A percentile compares a stretch with the other conserved stretches of the same genome.
phyloP scores from a whole-genome alignment of 2,113 vertebrate genomes.

The Illadopsis cleaveri region DNA sequence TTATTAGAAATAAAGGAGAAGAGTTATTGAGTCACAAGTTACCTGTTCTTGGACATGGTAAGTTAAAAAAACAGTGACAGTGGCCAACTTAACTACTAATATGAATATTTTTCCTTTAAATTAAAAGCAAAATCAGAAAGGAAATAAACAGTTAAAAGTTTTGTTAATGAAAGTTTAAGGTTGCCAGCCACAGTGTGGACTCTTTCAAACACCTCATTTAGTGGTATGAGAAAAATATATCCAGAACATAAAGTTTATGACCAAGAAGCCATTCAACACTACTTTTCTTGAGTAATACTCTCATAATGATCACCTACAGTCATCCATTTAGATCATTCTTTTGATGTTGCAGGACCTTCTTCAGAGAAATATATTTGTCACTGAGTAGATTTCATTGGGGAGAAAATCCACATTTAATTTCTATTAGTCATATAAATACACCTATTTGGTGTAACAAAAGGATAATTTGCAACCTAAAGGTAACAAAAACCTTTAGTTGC shows the following conservation, averaged over 20 bases:
- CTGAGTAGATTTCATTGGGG: fast-evolving
- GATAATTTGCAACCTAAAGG: fast-evolving
- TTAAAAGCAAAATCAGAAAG: not conserved
- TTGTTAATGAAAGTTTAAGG: not conserved
- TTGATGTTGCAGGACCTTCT: not conserved
- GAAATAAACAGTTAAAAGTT: not conserved
- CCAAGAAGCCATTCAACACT: not conserved
- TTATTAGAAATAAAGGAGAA: not conserved
- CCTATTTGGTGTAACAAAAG: not conserved
- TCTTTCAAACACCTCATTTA: not conserved
- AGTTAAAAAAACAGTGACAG: not conserved
- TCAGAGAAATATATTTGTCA: not conserved
- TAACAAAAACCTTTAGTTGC: not conserved
- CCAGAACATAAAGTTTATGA: not conserved
- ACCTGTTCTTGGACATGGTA: not conserved
- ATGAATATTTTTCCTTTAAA: not conserved
- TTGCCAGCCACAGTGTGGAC: not conserved
- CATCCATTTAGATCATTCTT: not conserved
- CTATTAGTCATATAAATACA: not conserved
- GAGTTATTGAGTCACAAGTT: not conserved
- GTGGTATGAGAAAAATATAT: not conserved
- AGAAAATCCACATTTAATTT: not conserved
- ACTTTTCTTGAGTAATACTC: not conserved
- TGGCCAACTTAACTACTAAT: not conserved
- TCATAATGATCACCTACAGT: not conserved